Percentiles rank a stretch among this genome's conserved stretches.
phyloP scores from a whole-genome alignment of 2,888 invertebrate species.

The Drosophila nr. medialis region DNA sequence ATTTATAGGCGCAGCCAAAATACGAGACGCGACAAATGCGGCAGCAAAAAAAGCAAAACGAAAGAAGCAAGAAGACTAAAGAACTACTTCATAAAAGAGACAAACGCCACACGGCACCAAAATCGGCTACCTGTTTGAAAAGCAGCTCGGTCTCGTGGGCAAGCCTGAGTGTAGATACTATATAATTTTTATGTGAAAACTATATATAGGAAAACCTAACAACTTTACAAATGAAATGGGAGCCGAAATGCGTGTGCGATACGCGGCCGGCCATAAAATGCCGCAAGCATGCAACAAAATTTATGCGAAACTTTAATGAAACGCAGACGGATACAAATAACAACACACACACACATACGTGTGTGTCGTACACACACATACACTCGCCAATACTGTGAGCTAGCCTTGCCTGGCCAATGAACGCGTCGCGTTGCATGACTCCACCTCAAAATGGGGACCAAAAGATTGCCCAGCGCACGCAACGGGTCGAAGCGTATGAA shows the following conservation, averaged over 20 bases:
- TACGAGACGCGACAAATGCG: constrained; percentile 35
- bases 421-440: constrained; percentile 60
- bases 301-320: constrained; percentile 78
- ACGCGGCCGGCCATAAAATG: constrained; percentile 62
- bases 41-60: constrained; percentile 17
- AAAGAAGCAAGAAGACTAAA: constrained; percentile 29
- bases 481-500: constrained; percentile 46
- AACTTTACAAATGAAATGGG: constrained; percentile 70
- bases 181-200: constrained; percentile 47
- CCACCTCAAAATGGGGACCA: constrained; percentile 77
- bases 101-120: constrained; percentile 46
- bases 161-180: constrained; percentile 7
- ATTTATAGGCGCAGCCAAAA: constrained; percentile 73
- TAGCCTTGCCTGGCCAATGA: constrained; percentile 60
- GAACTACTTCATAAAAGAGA: constrained; percentile 53
- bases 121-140: constrained; percentile 47
- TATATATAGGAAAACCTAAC: constrained; percentile 55
- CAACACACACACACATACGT: constrained; percentile 9
- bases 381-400: constrained; percentile 5
- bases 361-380: neutral
- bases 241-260: constrained; percentile 71
- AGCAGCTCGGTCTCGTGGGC: constrained; percentile 11
- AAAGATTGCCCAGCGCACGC: constrained; percentile 47
- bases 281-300: constrained; percentile 79
- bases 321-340: constrained; percentile 44